Base-by-base conservation (phyloP, 2,888 invertebrate genomes). In the Conus canariensis region DNA sequence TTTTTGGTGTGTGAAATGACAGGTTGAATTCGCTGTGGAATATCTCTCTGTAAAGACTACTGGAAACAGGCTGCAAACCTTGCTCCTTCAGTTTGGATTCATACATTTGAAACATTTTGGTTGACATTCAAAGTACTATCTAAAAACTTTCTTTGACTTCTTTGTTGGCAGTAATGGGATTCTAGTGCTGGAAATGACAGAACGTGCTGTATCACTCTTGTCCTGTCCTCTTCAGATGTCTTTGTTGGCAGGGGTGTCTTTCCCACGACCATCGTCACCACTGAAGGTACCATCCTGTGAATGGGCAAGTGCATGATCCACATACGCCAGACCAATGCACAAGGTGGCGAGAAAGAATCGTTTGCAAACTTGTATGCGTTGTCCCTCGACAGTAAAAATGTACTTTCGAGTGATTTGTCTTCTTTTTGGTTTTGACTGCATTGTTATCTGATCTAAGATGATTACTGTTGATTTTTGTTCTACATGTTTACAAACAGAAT, bases 1-100 rank as follows among this genome's bases (percentile, higher is more conserved):
- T 67, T 85, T 89, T 67, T 89, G 88, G 88, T 14, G 14, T 19
- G 59, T 82, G 88, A 58, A 88, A 88, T 9, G n/a, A n/a, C 56
- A 85, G 45, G 30, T 85, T 89, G 58, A 85, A 89, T 25, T 89
- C 82, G 10, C 8, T 8, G 45, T 80, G 56, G 80, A 80, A 80
- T 45, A 80, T 70, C 19, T 10, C 16, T 16, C 60, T 64, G 16
- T 64, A 64, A 16, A 64, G 64, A 70, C 25, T 64, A 7, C 64
- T 2, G 10, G 64, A 64, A 7, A 64, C 64, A 64, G 64, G 64
- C 16, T 64, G 10, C 16, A 64, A 64, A 16, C 64, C 64, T 64
- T 64, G 64, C 16, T 64, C 12, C 12, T 64, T 64, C 64, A 4
- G 64, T 64, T 64, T 16, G 10, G n/a, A 9, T 10, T 45, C 22